A percentile compares a stretch with the other conserved stretches of the same genome.
These are phyloP conservation scores for Scomber colias DNA, from an alignment of 2,113 vertebrate genomes.

Conservation along the genomic window DNA sequence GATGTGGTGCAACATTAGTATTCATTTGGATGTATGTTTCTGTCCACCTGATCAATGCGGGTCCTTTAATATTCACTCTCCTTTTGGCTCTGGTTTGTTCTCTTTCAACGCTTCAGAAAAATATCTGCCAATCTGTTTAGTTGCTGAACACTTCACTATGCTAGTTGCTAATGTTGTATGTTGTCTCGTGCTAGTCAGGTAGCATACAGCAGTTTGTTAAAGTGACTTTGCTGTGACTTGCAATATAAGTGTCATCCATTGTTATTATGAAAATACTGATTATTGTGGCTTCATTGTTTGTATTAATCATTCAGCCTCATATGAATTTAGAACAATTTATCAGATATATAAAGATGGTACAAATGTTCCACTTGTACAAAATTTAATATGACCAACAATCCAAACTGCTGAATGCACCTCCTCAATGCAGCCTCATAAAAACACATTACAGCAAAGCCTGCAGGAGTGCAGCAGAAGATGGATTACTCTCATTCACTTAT, in stretches of 20 bases:
- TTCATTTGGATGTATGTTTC: no score
- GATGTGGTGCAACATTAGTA: no score
- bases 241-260: no score
- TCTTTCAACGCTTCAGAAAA: background rate
- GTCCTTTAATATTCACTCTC: background rate
- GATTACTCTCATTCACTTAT: slow-evolving; percentile 19
- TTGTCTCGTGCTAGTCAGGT: background rate
- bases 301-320: background rate
- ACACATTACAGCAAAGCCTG: slow-evolving; percentile 11
- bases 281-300: background rate
- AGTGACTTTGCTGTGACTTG: background rate
- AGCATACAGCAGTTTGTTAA: background rate
- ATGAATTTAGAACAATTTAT: background rate
- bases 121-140: background rate
- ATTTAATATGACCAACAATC: background rate
- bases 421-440: slow-evolving; percentile 12
- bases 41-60: no score
- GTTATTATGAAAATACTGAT: no score
- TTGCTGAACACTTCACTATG: background rate
- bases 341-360: background rate
- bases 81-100: background rate
- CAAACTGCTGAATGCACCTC: background rate
- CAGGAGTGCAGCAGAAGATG: slow-evolving; percentile 13
- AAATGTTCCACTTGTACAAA: background rate
- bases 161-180: background rate